Conservation (phyloP, 2,113 vertebrate genomes). For the Opisthocomus hoazin region DNA sequence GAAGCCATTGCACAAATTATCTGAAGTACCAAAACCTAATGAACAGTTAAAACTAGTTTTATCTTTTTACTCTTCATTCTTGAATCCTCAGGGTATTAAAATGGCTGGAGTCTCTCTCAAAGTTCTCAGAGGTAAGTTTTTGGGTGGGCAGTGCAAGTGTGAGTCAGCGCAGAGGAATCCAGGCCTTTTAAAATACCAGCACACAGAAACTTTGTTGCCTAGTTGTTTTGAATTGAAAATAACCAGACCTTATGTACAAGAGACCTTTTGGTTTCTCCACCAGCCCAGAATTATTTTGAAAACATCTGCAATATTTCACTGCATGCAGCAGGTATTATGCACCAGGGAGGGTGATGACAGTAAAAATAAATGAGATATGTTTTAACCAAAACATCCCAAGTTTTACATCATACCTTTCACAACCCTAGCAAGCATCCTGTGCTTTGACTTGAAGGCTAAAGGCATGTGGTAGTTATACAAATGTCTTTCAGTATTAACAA, state of each 20-base stretch:
- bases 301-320: constrained; percentile 70
- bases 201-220: constrained; percentile 47
- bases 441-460: constrained; percentile 42
- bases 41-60: constrained; percentile 73
- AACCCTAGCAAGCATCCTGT: constrained; percentile 52
- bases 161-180: constrained; percentile 34
- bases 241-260: constrained; percentile 47
- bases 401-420: constrained; percentile 67
- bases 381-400: constrained; percentile 61
- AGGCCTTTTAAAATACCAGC: constrained; percentile 43
- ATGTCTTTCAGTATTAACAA: constrained; percentile 52
- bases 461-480: constrained; percentile 51
- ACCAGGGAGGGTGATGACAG: constrained; percentile 63
- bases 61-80: constrained; percentile 58
- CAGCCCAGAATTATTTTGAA: constrained; percentile 61
- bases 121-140: constrained; percentile 34
- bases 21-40: constrained; percentile 71
- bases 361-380: constrained; percentile 71
- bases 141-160: constrained; percentile 33
- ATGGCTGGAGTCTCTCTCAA: not conserved
- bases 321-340: constrained; percentile 61
- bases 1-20: constrained; percentile 74
- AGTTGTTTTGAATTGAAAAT: constrained; percentile 60
- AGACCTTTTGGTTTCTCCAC: constrained; percentile 58
- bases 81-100: constrained; percentile 40